phyloP scores from a whole-genome alignment of 2,113 vertebrate species.

The Geococcyx californianus region DNA sequence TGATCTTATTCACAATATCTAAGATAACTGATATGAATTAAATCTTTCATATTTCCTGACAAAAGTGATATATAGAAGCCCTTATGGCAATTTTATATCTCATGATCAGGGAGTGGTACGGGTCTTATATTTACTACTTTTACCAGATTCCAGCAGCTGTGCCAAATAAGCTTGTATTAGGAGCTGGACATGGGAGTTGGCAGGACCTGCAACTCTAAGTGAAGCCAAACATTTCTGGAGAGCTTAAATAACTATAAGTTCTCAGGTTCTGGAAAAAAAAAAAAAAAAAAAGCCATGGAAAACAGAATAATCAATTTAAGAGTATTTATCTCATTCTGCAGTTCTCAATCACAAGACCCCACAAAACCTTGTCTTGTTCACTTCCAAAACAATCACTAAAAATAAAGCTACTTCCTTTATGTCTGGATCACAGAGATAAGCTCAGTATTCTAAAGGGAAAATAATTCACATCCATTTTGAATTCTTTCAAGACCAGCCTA shows the following conservation, averaged over 20 bases:
- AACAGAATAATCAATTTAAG: background rate
- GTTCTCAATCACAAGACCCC: background rate
- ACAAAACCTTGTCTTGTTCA: background rate
- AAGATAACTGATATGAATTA: background rate
- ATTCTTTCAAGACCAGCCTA: background rate
- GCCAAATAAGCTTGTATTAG: background rate
- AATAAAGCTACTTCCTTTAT: background rate
- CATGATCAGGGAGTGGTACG: no score
- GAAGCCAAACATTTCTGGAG: background rate
- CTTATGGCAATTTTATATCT: no score
- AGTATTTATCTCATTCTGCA: background rate
- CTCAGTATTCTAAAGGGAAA: background rate
- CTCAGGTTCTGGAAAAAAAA: background rate
- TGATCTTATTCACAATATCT: background rate
- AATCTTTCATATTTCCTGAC: no score
- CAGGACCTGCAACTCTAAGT: background rate
- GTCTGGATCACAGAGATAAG: background rate
- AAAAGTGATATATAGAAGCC: no score
- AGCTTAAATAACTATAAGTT: background rate
- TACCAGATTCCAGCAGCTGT: background rate
- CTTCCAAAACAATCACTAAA: background rate
- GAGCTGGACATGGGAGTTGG: background rate
- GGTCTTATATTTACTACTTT: no score
- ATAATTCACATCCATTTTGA: background rate
- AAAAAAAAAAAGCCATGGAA: no score